Percentiles rank a stretch among this genome's conserved stretches.
Conservation (phyloP, 2,113 vertebrate genomes). For the Oncorhynchus nerka region DNA sequence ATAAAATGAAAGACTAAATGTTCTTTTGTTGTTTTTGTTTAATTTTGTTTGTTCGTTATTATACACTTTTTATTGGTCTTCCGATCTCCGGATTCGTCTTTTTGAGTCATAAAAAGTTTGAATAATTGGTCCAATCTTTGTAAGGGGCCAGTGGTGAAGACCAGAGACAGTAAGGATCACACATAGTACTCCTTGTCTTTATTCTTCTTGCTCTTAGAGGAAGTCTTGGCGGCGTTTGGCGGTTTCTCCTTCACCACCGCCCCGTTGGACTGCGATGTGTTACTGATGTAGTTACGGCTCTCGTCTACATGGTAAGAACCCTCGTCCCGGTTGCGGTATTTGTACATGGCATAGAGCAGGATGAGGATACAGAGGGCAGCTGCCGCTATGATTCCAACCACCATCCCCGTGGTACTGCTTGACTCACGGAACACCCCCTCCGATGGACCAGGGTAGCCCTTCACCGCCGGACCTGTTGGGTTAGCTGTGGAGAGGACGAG, state of each 20-base stretch:
- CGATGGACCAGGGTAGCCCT: constrained; percentile 82
- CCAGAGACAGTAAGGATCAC: constrained; percentile 77
- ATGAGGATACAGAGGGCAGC: constrained; percentile 98
- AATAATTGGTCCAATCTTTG: constrained; percentile 7
- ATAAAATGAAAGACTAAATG: constrained; percentile 89
- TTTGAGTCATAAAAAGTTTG: constrained; percentile 26
- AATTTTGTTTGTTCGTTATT: constrained; percentile 73
- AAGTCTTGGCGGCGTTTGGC: constrained; percentile 87
- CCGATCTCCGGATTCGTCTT: constrained; percentile 66
- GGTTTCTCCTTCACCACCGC: constrained; percentile 96
- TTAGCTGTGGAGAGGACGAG: constrained; percentile 78
- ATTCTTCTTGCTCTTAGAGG: constrained; percentile 97
- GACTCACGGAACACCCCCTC: constrained; percentile 95
- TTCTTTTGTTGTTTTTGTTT: constrained; percentile 21
- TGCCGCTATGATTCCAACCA: constrained; percentile 94
- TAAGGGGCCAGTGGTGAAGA: constrained; percentile 42
- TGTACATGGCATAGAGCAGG: constrained; percentile 99
- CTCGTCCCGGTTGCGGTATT: constrained; percentile 97
- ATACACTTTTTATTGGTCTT: constrained; percentile 75
- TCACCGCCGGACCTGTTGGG: constrained; percentile 85
- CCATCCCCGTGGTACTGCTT: constrained; percentile 98
- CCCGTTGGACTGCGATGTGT: constrained; percentile 97
- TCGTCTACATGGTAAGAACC: constrained; percentile 98
- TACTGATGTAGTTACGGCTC: constrained; percentile 99
- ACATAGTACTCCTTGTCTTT: constrained; percentile 99